A percentile compares a stretch with the other conserved stretches of the same genome.
Evolutionary conservation across 2,888 invertebrate species (phyloP).

Genomic region (Villa cingulata): DNA sequence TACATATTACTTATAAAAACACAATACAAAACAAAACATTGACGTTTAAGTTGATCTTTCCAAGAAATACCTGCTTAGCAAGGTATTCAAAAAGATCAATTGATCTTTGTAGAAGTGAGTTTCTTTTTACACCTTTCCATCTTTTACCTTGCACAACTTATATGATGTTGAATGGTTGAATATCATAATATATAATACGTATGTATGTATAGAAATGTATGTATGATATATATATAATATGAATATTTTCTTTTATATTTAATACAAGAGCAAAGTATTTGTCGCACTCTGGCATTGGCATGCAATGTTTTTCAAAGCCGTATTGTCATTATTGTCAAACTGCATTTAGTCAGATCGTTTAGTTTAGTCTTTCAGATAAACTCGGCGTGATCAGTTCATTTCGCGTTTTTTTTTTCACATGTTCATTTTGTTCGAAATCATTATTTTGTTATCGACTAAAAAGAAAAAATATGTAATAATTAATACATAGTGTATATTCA

Average conservation of each 20-base stretch:
- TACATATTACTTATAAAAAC: no score
- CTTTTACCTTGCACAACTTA: no score
- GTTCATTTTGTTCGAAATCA: no score
- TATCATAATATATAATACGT: no score
- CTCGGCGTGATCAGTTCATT: not conserved
- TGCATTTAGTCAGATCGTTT: not conserved
- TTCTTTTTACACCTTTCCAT: not conserved
- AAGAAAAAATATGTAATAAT: no score
- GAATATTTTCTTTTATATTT: no score
- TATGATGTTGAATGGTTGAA: no score
- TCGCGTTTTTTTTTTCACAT: not conserved
- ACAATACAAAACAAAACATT: not conserved
- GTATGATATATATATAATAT: no score
- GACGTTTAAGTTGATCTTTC: not conserved
- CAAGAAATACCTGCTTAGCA: not conserved
- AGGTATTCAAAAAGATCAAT: not conserved
- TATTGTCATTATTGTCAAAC: not conserved
- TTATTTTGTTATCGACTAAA: no score
- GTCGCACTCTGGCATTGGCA: not conserved
- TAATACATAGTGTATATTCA: no score
- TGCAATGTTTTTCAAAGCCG: not conserved
- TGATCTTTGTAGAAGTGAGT: not conserved
- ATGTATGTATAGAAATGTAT: no score
- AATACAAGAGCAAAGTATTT: not conserved
- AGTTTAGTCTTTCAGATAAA: not conserved